Evolutionary conservation across 2,113 vertebrate species (phyloP), one percentile per base, ranked within the genome.

Genomic region (Platichthys flesus): DNA sequence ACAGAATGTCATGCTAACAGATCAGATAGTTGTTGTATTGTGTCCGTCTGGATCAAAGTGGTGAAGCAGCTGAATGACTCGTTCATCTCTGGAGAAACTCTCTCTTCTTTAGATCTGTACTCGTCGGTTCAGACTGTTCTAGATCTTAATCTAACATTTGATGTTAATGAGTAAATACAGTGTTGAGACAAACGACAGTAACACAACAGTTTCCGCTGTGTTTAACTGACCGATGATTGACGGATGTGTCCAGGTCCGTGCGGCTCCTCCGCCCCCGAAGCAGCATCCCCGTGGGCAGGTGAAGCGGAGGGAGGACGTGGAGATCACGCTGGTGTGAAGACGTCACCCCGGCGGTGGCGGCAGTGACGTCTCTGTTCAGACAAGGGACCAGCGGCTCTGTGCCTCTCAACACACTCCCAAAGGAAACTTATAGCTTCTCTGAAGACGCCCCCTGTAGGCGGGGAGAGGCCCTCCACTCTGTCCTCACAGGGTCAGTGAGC

Each of bases 231-330:
- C 40, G 12, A 13, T 42, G 40, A 9, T 20, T n/a, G 26, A 8
- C 9, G n/a, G 23, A 0, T 51, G 16, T 68, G 37, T 75, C 10
- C 83, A 94, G 94, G 94, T 94, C 8, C 92, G 94, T 0, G 93
- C 92, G 0, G 94, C 94, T n/a, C 92, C 92, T 26, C 94, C 93
- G 0, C 93, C 93, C 9, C 94, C 94, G 0, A 94, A 94, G 72
- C 94, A 94, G 85, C 94, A 93, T 61, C 93, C 94, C 16, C 92
- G 93, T 0, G 94, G 94, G 20, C 94, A 94, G 84, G 94, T 94
- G 83, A 94, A 94, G 88, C 87, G 92, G 63, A 63, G 91, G 5
- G 94, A 94, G 70, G 94, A 94, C 81, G 94, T 94, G 71, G 94
- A 94, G 88, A 94, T 94, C 81, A 94, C 94, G 18, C 90, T 94